phyloP scores from a whole-genome alignment of 2,888 invertebrate genomes.

The Hydrotaea cyrtoneurina region DNA sequence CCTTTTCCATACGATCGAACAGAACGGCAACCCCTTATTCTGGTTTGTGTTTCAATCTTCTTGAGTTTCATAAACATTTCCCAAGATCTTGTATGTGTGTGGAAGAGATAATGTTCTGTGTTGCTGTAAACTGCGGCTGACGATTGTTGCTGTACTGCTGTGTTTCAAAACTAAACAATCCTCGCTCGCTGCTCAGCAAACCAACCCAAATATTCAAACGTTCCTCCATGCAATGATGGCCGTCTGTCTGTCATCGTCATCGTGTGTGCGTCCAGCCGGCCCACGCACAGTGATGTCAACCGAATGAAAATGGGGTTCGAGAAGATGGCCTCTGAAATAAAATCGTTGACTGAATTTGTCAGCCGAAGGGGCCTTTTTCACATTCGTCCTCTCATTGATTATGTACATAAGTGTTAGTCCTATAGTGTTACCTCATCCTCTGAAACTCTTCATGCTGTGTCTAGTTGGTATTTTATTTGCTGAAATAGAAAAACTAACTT shows the following conservation, averaged over 20 bases:
- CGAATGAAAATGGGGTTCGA: too few relatives aligned
- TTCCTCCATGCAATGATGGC: too few relatives aligned
- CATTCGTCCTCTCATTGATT: too few relatives aligned
- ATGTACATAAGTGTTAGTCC: too few relatives aligned
- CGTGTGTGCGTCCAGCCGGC: background rate
- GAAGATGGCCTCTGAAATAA: too few relatives aligned
- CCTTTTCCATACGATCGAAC: background rate
- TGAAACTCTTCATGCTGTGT: too few relatives aligned
- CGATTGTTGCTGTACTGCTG: background rate
- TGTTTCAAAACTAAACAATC: constrained; percentile 7
- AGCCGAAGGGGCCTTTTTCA: too few relatives aligned
- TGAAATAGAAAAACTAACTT: too few relatives aligned
- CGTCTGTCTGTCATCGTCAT: too few relatives aligned
- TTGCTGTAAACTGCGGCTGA: constrained; percentile 61
- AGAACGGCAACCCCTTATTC: constrained; percentile 29
- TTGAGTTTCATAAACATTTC: constrained; percentile 27
- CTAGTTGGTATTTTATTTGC: too few relatives aligned
- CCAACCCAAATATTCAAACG: background rate
- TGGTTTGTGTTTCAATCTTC: background rate
- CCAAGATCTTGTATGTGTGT: background rate
- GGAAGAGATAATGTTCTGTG: constrained; percentile 3
- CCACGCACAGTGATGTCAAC: background rate
- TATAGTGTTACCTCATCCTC: too few relatives aligned
- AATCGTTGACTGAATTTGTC: too few relatives aligned
- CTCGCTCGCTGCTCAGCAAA: background rate